Conservation (phyloP, 2,797 vertebrate genomes). For the Xenopus petersii region DNA sequence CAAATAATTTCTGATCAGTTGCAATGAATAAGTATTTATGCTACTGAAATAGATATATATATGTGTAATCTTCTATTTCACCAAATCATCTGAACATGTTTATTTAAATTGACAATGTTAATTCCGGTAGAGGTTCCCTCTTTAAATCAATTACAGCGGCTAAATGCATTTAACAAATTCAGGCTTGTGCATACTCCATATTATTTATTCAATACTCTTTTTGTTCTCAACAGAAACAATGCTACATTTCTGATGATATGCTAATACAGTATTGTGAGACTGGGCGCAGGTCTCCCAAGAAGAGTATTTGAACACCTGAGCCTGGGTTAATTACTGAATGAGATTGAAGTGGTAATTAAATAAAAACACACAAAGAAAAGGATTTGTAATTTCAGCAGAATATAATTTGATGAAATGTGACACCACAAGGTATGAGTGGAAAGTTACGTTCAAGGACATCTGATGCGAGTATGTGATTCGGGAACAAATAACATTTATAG, state of each 20-base stretch:
- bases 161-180: neutral
- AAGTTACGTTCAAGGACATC: neutral
- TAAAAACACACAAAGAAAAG: neutral
- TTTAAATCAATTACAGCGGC: neutral
- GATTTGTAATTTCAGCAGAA: neutral
- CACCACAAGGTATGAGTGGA: neutral
- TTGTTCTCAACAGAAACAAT: neutral
- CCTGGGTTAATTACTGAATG: neutral
- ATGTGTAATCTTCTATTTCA: too few relatives aligned
- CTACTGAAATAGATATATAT: too few relatives aligned
- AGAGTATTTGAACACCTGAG: conserved; percentile 4
- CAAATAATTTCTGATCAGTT: too few relatives aligned
- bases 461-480: neutral
- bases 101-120: too few relatives aligned
- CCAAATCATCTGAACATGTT: too few relatives aligned
- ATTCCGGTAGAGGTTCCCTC: too few relatives aligned
- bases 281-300: neutral
- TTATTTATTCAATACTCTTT: neutral
- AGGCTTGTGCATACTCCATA: neutral
- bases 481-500: neutral
- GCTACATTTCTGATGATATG: neutral
- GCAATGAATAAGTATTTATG: too few relatives aligned
- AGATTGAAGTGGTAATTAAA: conserved; percentile 1
- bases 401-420: neutral
- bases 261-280: neutral